A percentile compares a stretch with the other conserved stretches of the same genome.
Evolutionary conservation across 2,113 vertebrate genomes (phyloP).

Genomic region (Phalacrocorax carbo): DNA sequence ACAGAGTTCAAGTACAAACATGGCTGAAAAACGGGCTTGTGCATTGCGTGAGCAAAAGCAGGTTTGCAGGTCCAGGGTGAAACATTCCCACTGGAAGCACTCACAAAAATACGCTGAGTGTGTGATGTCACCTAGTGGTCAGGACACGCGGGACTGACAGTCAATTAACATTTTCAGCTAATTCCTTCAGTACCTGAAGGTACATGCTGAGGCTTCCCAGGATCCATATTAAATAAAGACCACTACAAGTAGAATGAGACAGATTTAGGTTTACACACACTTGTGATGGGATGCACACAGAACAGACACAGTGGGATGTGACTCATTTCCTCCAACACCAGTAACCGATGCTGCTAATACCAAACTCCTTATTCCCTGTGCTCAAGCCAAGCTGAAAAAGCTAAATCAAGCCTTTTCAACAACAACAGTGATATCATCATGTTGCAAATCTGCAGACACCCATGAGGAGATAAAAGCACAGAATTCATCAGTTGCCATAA

Average conservation of each 20-base stretch:
- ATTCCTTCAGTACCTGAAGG: not conserved
- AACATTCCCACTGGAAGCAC: not conserved
- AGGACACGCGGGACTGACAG: not conserved
- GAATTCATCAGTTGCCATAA: not conserved
- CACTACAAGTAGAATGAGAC: not conserved
- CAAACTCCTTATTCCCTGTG: not conserved
- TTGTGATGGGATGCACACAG: not conserved
- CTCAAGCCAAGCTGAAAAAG: not conserved
- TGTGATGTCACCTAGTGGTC: slow-evolving; percentile 47
- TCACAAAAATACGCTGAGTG: not conserved
- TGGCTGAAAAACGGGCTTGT: not conserved
- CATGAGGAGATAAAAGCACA: not conserved
- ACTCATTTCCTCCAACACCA: not conserved
- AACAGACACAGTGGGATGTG: not conserved
- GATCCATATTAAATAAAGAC: not conserved
- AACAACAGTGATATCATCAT: not conserved
- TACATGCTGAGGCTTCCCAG: not conserved
- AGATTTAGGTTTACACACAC: not conserved
- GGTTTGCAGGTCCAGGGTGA: not conserved
- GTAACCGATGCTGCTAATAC: not conserved
- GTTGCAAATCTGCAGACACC: not conserved
- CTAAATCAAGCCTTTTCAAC: not conserved
- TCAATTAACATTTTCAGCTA: not conserved
- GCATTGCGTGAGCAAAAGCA: not conserved
- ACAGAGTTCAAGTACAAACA: not conserved